phyloP scores from a whole-genome alignment of 2,797 vertebrate genomes.

The Anniella stebbinsi region DNA sequence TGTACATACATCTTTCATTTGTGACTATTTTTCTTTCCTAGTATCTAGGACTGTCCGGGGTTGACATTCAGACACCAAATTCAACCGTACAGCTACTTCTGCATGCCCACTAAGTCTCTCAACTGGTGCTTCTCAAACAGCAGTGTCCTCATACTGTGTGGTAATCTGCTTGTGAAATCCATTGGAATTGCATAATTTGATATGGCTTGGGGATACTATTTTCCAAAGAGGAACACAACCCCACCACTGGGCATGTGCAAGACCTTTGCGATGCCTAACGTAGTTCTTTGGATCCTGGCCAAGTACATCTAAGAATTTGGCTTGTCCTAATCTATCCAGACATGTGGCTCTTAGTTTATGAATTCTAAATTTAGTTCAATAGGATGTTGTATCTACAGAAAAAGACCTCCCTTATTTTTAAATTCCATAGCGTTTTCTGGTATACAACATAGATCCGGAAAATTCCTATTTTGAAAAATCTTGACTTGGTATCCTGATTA shows the following conservation, averaged over 20 bases:
- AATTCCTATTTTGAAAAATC: background rate
- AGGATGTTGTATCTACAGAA: background rate
- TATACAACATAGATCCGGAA: no score
- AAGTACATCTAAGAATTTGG: background rate
- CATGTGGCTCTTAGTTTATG: background rate
- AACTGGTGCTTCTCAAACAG: background rate
- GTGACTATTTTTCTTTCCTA: background rate
- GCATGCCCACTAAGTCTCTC: background rate
- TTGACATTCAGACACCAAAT: background rate
- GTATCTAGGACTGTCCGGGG: background rate
- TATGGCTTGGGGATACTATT: background rate
- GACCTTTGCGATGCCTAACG: background rate
- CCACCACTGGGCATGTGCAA: background rate
- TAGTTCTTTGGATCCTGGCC: background rate
- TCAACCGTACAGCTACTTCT: background rate
- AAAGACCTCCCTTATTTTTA: background rate
- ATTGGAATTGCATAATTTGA: background rate
- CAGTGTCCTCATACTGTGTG: background rate
- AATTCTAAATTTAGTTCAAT: background rate
- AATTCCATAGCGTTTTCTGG: background rate
- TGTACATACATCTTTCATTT: background rate
- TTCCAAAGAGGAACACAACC: background rate
- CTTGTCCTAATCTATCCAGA: background rate
- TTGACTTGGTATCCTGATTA: background rate
- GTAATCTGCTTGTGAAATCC: background rate